Evolutionary conservation across 2,113 vertebrate genomes (phyloP).

Genomic region (Poecile atricapillus): DNA sequence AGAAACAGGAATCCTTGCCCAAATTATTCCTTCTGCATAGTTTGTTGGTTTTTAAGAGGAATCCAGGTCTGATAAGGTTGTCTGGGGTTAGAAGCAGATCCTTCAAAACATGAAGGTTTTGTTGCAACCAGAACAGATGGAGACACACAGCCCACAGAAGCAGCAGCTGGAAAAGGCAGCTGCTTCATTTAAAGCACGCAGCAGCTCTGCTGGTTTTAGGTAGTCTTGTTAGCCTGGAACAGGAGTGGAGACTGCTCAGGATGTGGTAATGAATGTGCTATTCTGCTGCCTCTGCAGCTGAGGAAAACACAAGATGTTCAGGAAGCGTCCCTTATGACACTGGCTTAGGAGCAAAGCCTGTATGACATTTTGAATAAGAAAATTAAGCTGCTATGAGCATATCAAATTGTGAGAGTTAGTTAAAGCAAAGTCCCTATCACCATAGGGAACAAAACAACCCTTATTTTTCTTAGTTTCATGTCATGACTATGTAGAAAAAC

Average conservation of each 20-base stretch:
- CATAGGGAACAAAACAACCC: not conserved
- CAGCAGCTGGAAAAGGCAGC: constrained; percentile 6
- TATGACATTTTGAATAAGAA: not conserved
- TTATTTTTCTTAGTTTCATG: not conserved
- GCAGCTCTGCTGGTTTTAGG: not conserved
- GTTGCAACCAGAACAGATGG: not conserved
- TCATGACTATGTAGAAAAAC: not conserved
- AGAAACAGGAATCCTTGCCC: not conserved
- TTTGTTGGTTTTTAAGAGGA: not conserved
- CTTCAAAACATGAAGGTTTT: not conserved
- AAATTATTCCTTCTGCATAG: not conserved
- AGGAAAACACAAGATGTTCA: not conserved
- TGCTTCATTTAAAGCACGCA: not conserved
- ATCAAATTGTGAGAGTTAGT: not conserved
- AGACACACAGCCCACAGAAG: not conserved
- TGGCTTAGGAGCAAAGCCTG: not conserved
- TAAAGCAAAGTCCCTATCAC: not conserved
- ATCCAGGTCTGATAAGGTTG: not conserved
- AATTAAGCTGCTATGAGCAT: not conserved
- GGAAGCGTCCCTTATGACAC: not conserved
- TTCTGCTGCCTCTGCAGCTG: not conserved
- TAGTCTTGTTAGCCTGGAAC: not conserved
- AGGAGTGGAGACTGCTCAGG: not conserved
- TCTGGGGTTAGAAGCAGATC: not conserved
- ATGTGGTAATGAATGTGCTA: not conserved